Base-by-base conservation (phyloP, 2,888 invertebrate genomes). In the Bellardia pandia region DNA sequence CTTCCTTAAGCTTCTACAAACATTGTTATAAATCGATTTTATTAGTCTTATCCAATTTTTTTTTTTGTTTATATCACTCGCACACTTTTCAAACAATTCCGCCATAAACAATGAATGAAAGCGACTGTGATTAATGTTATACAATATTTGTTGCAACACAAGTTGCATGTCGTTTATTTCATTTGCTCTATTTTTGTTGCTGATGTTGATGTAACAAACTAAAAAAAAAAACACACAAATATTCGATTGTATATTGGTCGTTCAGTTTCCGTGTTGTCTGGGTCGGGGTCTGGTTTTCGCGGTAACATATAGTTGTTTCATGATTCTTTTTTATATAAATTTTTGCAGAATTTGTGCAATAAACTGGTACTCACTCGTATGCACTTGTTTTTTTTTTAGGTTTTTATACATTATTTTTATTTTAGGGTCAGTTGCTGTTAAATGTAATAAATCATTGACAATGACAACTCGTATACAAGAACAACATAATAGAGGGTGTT, bases 381-480 rank as follows among this genome's bases (percentile, higher is more conserved):
- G 62, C 33, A 45, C 40, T 53, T 72, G 66, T n/a, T 40, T 45
- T 76, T 33, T 13, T 71, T 75, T 68, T 62, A n/a, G 30, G 11
- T 45, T 37, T 42, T 72, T 74, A 51, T 53, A 30, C 45, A 30
- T 56, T 23, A 37, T 56, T 56, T 76, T 72, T 42, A n/a, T 62
- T 72, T 42, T 51, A 66, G 86, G 86, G 87, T 81, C 87, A 87
- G 69, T 78, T 85, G 60, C 81, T 87, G 87, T 82, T 87, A 87
- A 74, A 87, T 75, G 81, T 78, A 87, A 87, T 87, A 87, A 87
- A 87, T 87, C 87, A 87, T 87, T 78, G 87, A 71, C 87, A 85
- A 81, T 87, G 87, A 85, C 87, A 87, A 71, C 74, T 51, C 33
- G 23, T 77, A 42, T 53, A 84, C 74, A 53, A 68, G 64, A 68